A percentile compares a stretch with the other conserved stretches of the same genome.
Evolutionary conservation across 2,113 vertebrate species (phyloP).

Genomic region (Sula dactylatra): DNA sequence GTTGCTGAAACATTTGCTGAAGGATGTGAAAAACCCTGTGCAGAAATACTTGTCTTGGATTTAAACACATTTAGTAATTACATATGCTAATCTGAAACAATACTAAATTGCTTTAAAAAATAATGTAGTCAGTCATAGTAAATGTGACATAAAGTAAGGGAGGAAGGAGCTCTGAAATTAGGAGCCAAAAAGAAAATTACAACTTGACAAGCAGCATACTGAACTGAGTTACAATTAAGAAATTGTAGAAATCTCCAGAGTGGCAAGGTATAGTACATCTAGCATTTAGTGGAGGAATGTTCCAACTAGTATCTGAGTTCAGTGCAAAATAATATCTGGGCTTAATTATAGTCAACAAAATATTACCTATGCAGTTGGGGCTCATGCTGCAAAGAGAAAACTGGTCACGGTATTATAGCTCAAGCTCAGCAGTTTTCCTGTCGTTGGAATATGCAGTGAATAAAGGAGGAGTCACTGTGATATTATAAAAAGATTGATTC

Average conservation of each 20-base stretch:
- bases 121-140: neutral
- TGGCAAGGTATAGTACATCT: neutral
- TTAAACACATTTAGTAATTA: neutral
- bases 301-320: neutral
- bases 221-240: neutral
- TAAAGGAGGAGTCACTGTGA: neutral
- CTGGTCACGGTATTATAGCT: neutral
- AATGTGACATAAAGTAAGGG: neutral
- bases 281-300: neutral
- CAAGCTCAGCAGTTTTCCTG: neutral
- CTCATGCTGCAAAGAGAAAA: neutral
- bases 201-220: conserved; percentile 3
- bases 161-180: conserved; percentile 20
- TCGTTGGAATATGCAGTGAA: neutral
- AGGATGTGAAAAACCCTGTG: neutral
- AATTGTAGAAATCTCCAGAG: neutral
- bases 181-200: conserved; percentile 22
- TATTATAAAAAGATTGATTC: neutral
- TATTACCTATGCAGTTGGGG: neutral
- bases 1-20: neutral
- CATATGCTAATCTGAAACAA: conserved; percentile 29
- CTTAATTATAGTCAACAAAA: neutral
- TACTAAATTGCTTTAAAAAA: neutral
- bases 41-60: neutral
- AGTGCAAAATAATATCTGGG: neutral